These are phyloP conservation scores for Rousettus leschenaultii DNA, from an alignment of 2,113 vertebrate genomes.

Conservation along the genomic window DNA sequence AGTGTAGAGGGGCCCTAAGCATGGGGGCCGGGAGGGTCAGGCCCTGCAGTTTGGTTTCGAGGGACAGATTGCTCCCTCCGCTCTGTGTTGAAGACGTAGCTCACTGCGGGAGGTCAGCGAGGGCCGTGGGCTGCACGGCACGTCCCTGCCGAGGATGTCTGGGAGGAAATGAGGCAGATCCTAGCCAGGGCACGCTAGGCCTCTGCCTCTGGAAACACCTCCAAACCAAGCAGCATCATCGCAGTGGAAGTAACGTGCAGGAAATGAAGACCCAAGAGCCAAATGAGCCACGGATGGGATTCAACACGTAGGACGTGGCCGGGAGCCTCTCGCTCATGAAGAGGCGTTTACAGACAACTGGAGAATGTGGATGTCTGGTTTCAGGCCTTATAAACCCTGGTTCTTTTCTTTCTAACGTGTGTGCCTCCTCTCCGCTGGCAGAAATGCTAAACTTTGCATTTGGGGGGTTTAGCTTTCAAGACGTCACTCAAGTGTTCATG, in stretches of 20 bases:
- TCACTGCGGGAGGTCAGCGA: background rate
- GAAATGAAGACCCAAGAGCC: background rate
- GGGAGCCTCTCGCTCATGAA: rapidly evolving
- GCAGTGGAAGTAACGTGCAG: rapidly evolving
- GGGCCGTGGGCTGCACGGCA: rapidly evolving
- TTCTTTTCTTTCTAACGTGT: background rate
- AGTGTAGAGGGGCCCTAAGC: rapidly evolving
- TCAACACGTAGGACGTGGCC: background rate
- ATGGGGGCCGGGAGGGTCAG: background rate
- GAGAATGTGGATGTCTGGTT: background rate
- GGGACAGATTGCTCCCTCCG: background rate
- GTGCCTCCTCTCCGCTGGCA: background rate
- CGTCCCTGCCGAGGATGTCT: background rate
- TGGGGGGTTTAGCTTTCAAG: background rate
- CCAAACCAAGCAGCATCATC: background rate
- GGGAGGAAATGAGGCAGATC: rapidly evolving
- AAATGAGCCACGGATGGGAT: rapidly evolving
- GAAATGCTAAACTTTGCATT: background rate
- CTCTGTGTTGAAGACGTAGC: rapidly evolving
- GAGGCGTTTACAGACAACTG: background rate
- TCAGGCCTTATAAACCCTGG: rapidly evolving
- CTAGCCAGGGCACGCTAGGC: rapidly evolving
- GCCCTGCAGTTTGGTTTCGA: background rate
- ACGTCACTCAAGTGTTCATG: too few relatives aligned
- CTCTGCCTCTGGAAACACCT: background rate